Conservation (phyloP, 2,888 invertebrate species). For the Orchesella flavescens region DNA sequence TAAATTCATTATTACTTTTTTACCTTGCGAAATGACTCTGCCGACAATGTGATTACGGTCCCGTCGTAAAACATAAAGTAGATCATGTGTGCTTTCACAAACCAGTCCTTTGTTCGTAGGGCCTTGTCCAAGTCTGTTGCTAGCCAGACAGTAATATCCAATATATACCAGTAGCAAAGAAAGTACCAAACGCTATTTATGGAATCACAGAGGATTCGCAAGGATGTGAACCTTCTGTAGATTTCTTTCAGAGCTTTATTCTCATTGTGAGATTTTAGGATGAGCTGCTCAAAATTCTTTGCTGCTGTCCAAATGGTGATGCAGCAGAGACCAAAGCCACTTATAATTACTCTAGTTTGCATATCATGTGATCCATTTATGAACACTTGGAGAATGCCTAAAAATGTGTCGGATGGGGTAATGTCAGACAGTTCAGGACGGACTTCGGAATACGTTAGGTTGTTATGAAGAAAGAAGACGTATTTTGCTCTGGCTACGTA, state of each 20-base stretch:
- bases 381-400: constrained; percentile 1
- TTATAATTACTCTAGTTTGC: not conserved
- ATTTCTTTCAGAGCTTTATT: not conserved
- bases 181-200: constrained; percentile 12
- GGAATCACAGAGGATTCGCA: constrained; percentile 1
- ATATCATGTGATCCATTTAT: constrained; percentile 5
- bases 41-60: not conserved
- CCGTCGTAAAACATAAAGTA: constrained; percentile 28
- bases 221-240: not conserved
- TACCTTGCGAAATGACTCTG: constrained; percentile 31
- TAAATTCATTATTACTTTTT: not conserved
- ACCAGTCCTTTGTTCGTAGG: constrained; percentile 21
- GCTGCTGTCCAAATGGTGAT: constrained; percentile 12
- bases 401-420: not conserved
- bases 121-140: constrained; percentile 36
- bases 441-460: not conserved
- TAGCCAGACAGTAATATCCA: constrained; percentile 23
- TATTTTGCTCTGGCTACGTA: constrained; percentile 13
- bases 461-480: constrained; percentile 14
- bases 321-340: not conserved
- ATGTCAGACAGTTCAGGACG: constrained; percentile 1
- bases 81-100: constrained; percentile 10
- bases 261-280: not conserved
- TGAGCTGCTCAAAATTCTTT: not conserved
- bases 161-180: constrained; percentile 16